Conservation (phyloP, 2,113 vertebrate genomes). For the Melospiza georgiana region DNA sequence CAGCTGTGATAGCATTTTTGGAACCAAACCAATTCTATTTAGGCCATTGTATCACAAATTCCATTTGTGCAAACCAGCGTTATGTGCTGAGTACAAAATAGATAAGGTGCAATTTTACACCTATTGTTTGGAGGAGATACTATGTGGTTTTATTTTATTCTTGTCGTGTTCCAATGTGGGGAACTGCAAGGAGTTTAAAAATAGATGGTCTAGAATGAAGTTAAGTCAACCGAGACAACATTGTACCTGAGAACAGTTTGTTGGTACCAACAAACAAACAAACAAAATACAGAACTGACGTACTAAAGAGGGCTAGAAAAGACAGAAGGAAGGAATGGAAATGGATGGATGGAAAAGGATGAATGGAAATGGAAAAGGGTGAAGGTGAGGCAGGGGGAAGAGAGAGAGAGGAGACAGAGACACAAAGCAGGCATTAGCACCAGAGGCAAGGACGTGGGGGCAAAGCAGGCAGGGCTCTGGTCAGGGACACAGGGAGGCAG, state of each 20-base stretch:
- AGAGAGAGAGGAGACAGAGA: background rate
- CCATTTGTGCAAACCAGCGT: background rate
- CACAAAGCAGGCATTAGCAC: background rate
- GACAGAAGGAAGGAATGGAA: background rate
- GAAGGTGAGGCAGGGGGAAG: background rate
- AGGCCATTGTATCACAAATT: background rate
- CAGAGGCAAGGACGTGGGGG: background rate
- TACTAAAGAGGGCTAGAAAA: background rate
- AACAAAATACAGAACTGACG: background rate
- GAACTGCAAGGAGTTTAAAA: background rate
- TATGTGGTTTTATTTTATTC: background rate
- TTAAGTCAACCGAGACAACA: background rate
- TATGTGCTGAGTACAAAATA: background rate
- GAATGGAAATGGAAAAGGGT: background rate
- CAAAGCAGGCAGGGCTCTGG: background rate
- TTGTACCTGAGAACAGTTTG: background rate
- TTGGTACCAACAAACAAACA: background rate
- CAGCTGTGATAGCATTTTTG: background rate
- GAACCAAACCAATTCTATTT: background rate
- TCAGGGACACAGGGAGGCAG: background rate
- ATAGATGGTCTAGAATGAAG: background rate
- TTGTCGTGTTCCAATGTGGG: accelerated
- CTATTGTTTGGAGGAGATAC: background rate
- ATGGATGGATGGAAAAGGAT: background rate
- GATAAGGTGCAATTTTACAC: background rate